A percentile compares a stretch with the other conserved stretches of the same genome.
phyloP scores from a whole-genome alignment of 2,888 invertebrate species.

The Lepeophtheirus nordmannii region DNA sequence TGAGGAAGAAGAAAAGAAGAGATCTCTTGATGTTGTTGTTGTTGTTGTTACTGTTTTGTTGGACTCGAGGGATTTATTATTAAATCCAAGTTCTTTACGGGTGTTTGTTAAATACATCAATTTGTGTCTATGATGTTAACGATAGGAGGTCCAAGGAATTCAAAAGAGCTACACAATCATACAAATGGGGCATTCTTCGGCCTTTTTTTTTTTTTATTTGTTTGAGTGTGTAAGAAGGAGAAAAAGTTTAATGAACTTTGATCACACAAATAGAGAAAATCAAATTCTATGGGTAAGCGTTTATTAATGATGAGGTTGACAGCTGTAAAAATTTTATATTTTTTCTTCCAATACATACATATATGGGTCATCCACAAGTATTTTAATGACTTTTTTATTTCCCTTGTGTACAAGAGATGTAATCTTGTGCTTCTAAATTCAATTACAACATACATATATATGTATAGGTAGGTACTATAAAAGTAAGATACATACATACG shows the following conservation, averaged over 20 bases:
- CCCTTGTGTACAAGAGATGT: too few relatives aligned
- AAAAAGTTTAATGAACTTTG: slow-evolving; percentile 1
- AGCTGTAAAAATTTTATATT: background rate
- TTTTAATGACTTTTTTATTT: background rate
- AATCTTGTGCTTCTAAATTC: too few relatives aligned
- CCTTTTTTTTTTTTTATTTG: too few relatives aligned
- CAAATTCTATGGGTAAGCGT: background rate
- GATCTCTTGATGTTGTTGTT: too few relatives aligned
- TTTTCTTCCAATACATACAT: background rate
- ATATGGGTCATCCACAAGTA: background rate
- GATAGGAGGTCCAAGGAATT: background rate
- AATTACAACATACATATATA: too few relatives aligned
- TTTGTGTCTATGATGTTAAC: background rate
- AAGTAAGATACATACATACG: too few relatives aligned
- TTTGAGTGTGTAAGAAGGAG: background rate
- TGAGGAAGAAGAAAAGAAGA: too few relatives aligned
- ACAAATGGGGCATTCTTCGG: background rate
- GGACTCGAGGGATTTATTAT: too few relatives aligned
- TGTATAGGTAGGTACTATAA: too few relatives aligned
- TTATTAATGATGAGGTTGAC: slow-evolving; percentile 4
- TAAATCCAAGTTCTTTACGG: too few relatives aligned
- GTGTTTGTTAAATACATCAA: too few relatives aligned
- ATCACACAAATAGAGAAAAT: background rate
- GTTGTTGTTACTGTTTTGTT: too few relatives aligned
- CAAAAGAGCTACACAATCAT: background rate